These are phyloP conservation scores for Coregonus clupeaformis DNA, from an alignment of 2,113 vertebrate species.

Conservation along the genomic window DNA sequence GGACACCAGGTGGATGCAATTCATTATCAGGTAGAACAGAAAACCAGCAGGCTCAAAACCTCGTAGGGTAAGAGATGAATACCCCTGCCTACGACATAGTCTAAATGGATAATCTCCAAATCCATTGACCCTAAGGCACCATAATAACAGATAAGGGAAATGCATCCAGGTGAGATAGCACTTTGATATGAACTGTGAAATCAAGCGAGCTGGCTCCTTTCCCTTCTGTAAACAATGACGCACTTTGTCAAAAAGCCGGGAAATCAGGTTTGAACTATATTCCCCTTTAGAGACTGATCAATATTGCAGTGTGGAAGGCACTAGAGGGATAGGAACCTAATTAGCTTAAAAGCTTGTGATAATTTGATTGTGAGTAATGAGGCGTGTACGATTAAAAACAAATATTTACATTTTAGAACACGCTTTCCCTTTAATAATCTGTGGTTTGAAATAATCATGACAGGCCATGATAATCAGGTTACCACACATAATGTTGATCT, in stretches of 20 bases:
- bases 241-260: constrained; percentile 29
- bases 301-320: background rate
- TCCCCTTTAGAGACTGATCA: constrained; percentile 28
- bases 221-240: constrained; percentile 32
- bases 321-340: background rate
- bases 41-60: too few species aligned
- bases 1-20: too few species aligned
- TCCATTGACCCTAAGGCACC: constrained; percentile 41
- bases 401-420: constrained; percentile 31
- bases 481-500: background rate
- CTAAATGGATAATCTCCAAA: constrained; percentile 52
- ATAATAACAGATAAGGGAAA: constrained; percentile 45
- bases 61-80: too few species aligned
- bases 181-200: constrained; percentile 48
- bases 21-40: too few species aligned
- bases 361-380: constrained; percentile 22
- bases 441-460: constrained; percentile 17
- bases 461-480: constrained; percentile 32
- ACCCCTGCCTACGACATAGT: too few species aligned
- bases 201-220: constrained; percentile 23
- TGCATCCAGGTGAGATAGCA: constrained; percentile 47
- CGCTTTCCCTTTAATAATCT: constrained; percentile 25
- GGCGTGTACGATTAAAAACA: constrained; percentile 38
- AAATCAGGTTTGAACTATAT: constrained; percentile 3
- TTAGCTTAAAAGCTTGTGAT: constrained; percentile 29